These are phyloP conservation scores for Apotomis turbidana DNA, from an alignment of 2,888 invertebrate species.

Conservation along the genomic window DNA sequence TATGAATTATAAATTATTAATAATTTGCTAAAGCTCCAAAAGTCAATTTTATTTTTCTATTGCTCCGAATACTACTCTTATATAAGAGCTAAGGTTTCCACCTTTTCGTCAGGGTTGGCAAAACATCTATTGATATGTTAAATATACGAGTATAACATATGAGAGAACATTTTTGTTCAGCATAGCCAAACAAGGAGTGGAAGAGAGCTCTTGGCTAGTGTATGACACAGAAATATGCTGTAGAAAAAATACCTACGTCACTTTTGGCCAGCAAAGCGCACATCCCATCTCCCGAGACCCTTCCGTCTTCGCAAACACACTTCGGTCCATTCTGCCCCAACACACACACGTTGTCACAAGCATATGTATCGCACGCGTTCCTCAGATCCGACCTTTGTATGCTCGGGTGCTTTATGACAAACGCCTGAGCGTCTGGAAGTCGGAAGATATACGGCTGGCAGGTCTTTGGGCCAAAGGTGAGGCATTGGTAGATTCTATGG, in stretches of 20 bases:
- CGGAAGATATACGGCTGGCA: conserved; percentile 79
- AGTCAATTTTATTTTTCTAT: too few relatives aligned
- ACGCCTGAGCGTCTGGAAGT: conserved; percentile 60
- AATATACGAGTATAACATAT: too few relatives aligned
- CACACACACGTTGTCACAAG: conserved; percentile 86
- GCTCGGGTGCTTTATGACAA: conserved; percentile 63
- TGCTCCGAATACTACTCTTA: too few relatives aligned
- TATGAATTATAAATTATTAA: too few relatives aligned
- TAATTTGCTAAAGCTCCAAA: too few relatives aligned
- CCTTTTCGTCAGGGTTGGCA: too few relatives aligned
- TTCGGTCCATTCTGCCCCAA: conserved; percentile 64
- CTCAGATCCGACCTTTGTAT: conserved; percentile 60
- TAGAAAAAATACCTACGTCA: conserved; percentile 51
- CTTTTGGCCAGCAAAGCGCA: conserved; percentile 52
- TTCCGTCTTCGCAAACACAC: conserved; percentile 84
- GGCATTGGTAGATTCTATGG: conserved; percentile 83
- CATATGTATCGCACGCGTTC: conserved; percentile 75
- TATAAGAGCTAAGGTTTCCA: too few relatives aligned
- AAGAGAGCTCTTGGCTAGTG: too few relatives aligned
- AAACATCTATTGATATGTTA: too few relatives aligned
- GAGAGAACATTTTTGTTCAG: too few relatives aligned
- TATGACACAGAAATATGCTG: neutral
- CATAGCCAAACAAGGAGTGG: too few relatives aligned
- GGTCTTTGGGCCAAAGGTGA: conserved; percentile 76
- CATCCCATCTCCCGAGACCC: conserved; percentile 49